Evolutionary conservation across 2,888 invertebrate species (phyloP).

Genomic region (Lepidonotus clava): DNA sequence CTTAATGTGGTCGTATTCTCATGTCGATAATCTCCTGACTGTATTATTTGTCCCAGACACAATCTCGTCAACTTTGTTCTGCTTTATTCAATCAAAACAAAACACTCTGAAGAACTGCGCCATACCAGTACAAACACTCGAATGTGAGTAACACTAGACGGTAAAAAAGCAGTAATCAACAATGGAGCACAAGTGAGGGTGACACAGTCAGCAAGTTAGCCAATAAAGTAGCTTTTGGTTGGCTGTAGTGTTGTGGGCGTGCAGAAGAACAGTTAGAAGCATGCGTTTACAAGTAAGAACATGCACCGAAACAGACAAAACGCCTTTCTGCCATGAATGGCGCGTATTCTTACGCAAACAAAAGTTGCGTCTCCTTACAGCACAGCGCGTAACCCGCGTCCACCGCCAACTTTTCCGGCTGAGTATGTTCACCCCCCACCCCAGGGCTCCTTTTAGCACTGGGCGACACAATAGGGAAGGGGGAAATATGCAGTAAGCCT

Average conservation of each 20-base stretch:
- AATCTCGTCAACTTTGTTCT: background rate
- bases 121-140: background rate
- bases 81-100: background rate
- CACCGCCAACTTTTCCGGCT: no score
- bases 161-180: background rate
- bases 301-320: background rate
- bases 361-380: constrained; percentile 31
- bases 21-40: no score
- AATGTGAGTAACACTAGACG: background rate
- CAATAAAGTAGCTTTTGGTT: background rate
- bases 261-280: no score
- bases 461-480: background rate
- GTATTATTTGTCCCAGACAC: background rate
- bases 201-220: background rate
- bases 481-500: background rate
- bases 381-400: background rate
- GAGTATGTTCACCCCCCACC: no score
- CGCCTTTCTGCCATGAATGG: background rate
- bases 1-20: background rate
- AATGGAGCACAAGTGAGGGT: background rate
- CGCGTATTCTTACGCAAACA: constrained; percentile 27
- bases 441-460: background rate
- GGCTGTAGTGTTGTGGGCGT: background rate
- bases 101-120: background rate
- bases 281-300: constrained; percentile 34